Conservation (phyloP, 2,888 invertebrate genomes). For the Polylopha cassiicola region DNA sequence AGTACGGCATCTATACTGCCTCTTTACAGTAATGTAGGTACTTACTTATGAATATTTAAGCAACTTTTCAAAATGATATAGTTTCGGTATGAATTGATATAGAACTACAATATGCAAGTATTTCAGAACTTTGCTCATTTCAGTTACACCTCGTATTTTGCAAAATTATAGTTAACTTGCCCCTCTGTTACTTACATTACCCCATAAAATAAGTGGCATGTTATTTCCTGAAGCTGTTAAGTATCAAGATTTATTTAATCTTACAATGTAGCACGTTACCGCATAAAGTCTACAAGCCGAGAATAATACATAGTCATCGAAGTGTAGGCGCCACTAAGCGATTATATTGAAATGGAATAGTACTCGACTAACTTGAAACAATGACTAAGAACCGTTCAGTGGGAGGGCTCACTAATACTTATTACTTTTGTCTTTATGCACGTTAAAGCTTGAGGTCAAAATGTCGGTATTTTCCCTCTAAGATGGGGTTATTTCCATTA, state of each 20-base stretch:
- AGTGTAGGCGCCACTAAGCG: constrained; percentile 59
- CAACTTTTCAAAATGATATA: too few relatives aligned
- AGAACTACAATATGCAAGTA: too few relatives aligned
- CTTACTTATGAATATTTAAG: too few relatives aligned
- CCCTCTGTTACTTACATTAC: too few relatives aligned
- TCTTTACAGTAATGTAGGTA: too few relatives aligned
- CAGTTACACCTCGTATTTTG: too few relatives aligned
- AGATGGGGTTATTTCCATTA: too few relatives aligned
- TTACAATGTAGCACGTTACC: constrained; percentile 14
- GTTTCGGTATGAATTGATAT: too few relatives aligned
- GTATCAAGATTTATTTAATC: constrained; percentile 10
- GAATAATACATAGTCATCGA: constrained; percentile 23
- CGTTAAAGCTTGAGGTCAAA: constrained; percentile 18
- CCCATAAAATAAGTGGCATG: too few relatives aligned
- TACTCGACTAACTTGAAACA: constrained; percentile 47
- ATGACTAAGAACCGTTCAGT: constrained; percentile 55
- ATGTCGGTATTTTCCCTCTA: constrained; percentile 10
- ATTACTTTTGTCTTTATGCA: constrained; percentile 53
- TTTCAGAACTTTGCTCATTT: too few relatives aligned
- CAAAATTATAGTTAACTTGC: too few relatives aligned
- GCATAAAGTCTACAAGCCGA: constrained; percentile 36
- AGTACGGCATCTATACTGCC: too few relatives aligned
- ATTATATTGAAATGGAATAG: constrained; percentile 63
- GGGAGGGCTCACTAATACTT: constrained; percentile 56
- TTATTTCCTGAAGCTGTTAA: constrained; percentile 7